Conservation (phyloP, 2,797 vertebrate species). For the Tinamus major region DNA sequence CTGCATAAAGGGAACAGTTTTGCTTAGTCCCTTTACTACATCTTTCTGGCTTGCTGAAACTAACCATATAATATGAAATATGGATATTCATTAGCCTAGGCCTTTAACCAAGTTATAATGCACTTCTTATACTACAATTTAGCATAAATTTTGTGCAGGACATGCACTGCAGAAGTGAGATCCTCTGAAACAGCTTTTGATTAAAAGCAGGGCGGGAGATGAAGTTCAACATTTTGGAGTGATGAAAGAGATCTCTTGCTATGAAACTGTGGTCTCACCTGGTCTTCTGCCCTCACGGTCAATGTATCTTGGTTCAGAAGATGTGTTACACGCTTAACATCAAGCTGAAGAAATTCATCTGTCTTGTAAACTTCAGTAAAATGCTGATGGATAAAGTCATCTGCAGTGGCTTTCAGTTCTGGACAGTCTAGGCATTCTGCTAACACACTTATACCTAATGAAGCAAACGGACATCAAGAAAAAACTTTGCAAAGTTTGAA, state of each 20-base stretch:
- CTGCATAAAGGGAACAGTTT: background rate
- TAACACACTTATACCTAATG: constrained; percentile 92
- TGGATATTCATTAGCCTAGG: background rate
- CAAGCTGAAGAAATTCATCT: constrained; percentile 95
- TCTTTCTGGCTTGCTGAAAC: background rate
- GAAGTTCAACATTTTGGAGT: background rate
- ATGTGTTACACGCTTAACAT: constrained; percentile 92
- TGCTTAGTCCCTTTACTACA: background rate
- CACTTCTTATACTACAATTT: background rate
- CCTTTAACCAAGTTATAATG: background rate
- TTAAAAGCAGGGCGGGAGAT: background rate
- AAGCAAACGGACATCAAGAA: background rate
- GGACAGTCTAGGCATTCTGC: constrained; percentile 96
- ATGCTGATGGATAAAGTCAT: constrained; percentile 96
- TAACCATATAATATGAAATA: background rate
- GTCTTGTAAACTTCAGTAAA: constrained; percentile 98
- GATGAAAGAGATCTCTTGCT: background rate
- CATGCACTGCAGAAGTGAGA: background rate
- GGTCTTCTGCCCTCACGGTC: constrained; percentile 95
- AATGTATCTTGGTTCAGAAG: constrained; percentile 95
- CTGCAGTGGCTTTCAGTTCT: constrained; percentile 92
- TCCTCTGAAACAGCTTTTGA: background rate
- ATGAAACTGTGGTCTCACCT: constrained; percentile 80
- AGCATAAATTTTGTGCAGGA: background rate
- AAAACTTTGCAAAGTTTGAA: background rate